phyloP scores from a whole-genome alignment of 2,113 vertebrate genomes.

The Isurus oxyrinchus region DNA sequence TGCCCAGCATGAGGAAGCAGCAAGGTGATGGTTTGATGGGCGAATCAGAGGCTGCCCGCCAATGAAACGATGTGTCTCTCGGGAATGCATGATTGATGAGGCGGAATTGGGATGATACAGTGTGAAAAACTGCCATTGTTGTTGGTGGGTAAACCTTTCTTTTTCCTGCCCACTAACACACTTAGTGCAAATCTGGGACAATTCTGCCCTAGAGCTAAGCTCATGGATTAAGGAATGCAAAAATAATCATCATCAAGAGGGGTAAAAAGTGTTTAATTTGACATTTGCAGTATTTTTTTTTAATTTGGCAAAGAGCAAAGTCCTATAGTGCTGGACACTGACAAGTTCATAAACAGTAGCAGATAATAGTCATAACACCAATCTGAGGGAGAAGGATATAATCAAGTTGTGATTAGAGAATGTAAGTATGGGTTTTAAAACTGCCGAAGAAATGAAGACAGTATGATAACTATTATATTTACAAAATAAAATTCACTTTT shows the following conservation, averaged over 20 bases:
- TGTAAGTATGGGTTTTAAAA: background rate
- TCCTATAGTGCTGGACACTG: background rate
- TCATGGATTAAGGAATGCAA: background rate
- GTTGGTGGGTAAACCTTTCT: no score
- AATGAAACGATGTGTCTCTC: no score
- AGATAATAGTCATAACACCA: background rate
- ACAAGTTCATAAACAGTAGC: background rate
- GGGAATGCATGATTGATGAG: no score
- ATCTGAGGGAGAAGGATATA: background rate
- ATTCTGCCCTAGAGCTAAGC: background rate
- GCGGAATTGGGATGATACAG: no score
- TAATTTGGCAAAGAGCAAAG: background rate
- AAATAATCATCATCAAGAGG: background rate
- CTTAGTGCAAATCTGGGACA: no score
- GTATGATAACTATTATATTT: no score
- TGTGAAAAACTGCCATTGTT: no score
- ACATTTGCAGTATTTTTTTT: background rate
- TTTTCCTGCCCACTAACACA: no score
- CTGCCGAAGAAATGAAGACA: background rate
- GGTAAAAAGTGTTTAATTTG: background rate
- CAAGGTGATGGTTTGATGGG: no score
- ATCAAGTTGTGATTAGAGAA: background rate
- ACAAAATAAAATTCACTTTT: background rate
- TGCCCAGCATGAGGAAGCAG: no score
- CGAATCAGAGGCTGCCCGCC: no score